These are phyloP conservation scores for Coecobrya sp. DNA, from an alignment of 2,888 invertebrate species.

Conservation along the genomic window DNA sequence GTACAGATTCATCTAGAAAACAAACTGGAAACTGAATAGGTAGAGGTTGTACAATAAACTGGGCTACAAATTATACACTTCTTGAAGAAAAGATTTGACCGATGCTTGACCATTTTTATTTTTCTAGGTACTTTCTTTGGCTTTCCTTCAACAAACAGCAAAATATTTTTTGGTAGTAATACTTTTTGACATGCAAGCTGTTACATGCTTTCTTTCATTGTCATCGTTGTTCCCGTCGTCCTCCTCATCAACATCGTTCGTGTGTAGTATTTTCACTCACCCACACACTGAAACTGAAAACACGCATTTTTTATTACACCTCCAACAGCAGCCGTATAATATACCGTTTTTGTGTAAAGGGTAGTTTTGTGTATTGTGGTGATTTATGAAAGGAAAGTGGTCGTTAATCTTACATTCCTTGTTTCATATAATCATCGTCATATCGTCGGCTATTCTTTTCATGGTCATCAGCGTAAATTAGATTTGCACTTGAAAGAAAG, in stretches of 20 bases:
- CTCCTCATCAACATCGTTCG: too few relatives aligned
- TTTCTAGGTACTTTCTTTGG: not conserved
- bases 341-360: too few relatives aligned
- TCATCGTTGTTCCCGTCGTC: too few relatives aligned
- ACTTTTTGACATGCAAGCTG: constrained; percentile 66
- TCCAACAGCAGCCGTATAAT: not conserved
- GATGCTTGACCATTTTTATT: not conserved
- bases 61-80: not conserved
- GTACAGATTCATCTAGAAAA: too few relatives aligned
- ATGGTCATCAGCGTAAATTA: constrained; percentile 44
- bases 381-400: constrained; percentile 70
- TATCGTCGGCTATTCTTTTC: not conserved
- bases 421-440: constrained; percentile 35
- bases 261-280: constrained; percentile 16
- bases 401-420: constrained; percentile 49
- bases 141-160: not conserved
- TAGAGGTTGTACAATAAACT: not conserved
- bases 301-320: not conserved
- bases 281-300: not conserved
- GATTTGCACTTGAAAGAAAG: constrained; percentile 66
- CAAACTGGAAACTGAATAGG: not conserved
- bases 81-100: not conserved
- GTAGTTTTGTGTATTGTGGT: constrained; percentile 33
- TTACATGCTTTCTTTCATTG: constrained; percentile 51
- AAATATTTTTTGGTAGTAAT: not conserved